Conservation (phyloP, 2,888 invertebrate species). For the Trissolcus japonicus region DNA sequence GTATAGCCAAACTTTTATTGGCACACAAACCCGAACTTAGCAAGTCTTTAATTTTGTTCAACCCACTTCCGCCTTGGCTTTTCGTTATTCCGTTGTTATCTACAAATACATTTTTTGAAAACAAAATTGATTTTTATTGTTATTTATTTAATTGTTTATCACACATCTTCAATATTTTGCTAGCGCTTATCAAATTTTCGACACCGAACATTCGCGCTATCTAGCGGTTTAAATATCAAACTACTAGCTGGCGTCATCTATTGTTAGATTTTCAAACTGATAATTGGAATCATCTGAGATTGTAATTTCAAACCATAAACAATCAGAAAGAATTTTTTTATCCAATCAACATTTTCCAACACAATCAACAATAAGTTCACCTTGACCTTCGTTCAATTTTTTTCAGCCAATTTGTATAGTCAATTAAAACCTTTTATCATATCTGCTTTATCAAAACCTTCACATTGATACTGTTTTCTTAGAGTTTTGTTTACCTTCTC, state of each 20-base stretch:
- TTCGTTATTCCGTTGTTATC: constrained; percentile 53
- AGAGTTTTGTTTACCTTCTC: constrained; percentile 64
- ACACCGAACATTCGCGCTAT: neutral
- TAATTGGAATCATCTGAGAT: neutral
- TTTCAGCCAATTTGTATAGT: neutral
- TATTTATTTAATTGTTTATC: no score
- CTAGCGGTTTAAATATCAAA: neutral
- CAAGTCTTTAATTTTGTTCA: constrained; percentile 52
- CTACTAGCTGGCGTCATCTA: neutral
- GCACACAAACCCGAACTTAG: constrained; percentile 79
- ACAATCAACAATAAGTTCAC: neutral
- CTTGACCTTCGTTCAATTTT: neutral
- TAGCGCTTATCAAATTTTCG: neutral
- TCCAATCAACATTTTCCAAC: neutral
- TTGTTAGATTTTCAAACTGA: neutral
- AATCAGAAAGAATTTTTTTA: neutral
- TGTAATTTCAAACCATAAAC: neutral
- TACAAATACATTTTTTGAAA: constrained; percentile 4
- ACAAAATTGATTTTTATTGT: neutral
- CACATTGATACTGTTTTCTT: neutral
- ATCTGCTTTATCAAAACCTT: neutral
- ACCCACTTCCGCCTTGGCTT: constrained; percentile 45
- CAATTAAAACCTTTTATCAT: neutral
- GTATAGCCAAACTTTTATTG: constrained; percentile 79
- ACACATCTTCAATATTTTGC: neutral